Percentiles rank a stretch among this genome's conserved stretches.
These are phyloP conservation scores for Hylaeus anthracinus DNA, from an alignment of 1,140 invertebrate genomes.

Conservation along the genomic window DNA sequence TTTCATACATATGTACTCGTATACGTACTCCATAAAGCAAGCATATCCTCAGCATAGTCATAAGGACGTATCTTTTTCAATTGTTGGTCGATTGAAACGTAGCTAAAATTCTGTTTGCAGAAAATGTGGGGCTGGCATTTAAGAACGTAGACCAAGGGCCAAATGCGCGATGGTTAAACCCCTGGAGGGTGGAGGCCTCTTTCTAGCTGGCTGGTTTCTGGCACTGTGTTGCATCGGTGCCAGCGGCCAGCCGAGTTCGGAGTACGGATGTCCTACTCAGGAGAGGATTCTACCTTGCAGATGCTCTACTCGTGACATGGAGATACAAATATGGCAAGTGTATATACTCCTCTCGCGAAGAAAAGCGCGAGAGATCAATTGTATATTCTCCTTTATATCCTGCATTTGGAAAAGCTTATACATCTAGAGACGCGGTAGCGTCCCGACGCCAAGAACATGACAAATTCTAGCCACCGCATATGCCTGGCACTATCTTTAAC, in stretches of 20 bases:
- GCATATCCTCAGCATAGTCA: too few species aligned
- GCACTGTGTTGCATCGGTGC: conserved; percentile 52
- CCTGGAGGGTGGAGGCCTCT: conserved; percentile 71
- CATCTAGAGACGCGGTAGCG: too few species aligned
- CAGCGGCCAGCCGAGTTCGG: conserved; percentile 66
- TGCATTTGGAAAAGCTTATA: too few species aligned
- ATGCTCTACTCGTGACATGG: conserved; percentile 84
- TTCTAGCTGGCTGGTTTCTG: conserved; percentile 66
- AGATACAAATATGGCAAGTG: conserved; percentile 86
- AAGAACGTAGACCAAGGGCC: conserved; percentile 58
- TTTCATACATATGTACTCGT: too few species aligned
- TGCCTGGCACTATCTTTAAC: too few species aligned
- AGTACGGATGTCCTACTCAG: conserved; percentile 83
- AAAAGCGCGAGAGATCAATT: too few species aligned
- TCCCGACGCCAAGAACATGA: too few species aligned
- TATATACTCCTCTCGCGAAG: neutral
- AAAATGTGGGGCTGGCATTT: conserved; percentile 53
- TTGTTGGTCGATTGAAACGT: too few species aligned
- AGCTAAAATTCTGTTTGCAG: conserved; percentile 21
- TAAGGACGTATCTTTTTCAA: too few species aligned
- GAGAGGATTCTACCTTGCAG: conserved; percentile 86
- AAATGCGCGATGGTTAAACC: conserved; percentile 78
- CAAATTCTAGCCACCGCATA: too few species aligned
- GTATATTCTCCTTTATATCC: too few species aligned
- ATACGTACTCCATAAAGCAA: too few species aligned